Evolutionary conservation across 2,888 invertebrate genomes (phyloP).

Genomic region (Cheilosia impressa): DNA sequence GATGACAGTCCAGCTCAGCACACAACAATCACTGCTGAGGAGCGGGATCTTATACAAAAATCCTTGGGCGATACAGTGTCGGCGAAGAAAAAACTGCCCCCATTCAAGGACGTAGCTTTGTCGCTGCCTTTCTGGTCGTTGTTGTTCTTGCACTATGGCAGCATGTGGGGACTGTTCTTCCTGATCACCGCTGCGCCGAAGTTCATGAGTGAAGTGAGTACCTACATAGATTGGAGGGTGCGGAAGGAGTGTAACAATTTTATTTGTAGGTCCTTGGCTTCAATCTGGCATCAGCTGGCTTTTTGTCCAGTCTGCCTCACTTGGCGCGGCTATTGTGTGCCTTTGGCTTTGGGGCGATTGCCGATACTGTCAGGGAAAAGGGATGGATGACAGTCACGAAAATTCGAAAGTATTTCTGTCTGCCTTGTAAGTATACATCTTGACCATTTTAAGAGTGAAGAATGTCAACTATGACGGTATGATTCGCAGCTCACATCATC

Average conservation of each 20-base stretch:
- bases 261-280: conserved; percentile 86
- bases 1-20: conserved; percentile 87
- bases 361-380: conserved; percentile 86
- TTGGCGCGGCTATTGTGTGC: conserved; percentile 88
- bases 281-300: conserved; percentile 88
- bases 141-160: conserved; percentile 88
- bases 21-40: conserved; percentile 86
- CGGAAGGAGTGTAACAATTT: neutral
- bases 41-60: conserved; percentile 87
- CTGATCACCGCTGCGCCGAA: conserved; percentile 90
- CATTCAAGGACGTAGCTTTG: conserved; percentile 85
- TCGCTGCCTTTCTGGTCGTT: conserved; percentile 89
- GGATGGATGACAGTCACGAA: conserved; percentile 84
- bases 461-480: conserved; percentile 69
- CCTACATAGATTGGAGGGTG: accelerated
- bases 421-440: conserved; percentile 85
- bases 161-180: conserved; percentile 90
- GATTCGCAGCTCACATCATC: conserved; percentile 85
- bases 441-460: neutral
- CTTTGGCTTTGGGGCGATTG: conserved; percentile 88
- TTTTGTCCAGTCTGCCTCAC: conserved; percentile 89
- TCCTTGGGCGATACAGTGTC: conserved; percentile 86
- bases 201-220: conserved; percentile 87
- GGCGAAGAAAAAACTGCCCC: conserved; percentile 87
- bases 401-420: conserved; percentile 87